These are phyloP conservation scores for Platorchestia sp. DNA, from an alignment of 1,140 invertebrate species.

Conservation along the genomic window DNA sequence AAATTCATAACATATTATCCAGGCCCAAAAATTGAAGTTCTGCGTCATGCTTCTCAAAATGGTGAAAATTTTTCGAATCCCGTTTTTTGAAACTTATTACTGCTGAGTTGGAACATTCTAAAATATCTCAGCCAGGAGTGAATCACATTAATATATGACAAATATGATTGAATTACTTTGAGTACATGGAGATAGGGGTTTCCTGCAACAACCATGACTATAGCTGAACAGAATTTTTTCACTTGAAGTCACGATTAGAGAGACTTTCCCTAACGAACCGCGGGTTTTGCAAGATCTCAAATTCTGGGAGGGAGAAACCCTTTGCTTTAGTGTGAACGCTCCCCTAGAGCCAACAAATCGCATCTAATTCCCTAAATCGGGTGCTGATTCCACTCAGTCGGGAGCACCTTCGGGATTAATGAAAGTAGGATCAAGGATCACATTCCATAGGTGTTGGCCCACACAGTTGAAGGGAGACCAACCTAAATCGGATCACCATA, in stretches of 20 bases:
- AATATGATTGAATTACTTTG: not conserved
- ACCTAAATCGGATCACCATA: slow-evolving; percentile 54
- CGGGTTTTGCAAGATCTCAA: not conserved
- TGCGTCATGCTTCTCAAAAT: too few relatives aligned
- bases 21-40: too few relatives aligned
- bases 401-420: slow-evolving; percentile 35
- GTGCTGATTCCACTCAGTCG: slow-evolving; percentile 15
- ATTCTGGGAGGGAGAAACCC: not conserved
- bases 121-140: not conserved
- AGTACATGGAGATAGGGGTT: not conserved
- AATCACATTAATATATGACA: not conserved
- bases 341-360: slow-evolving; percentile 34
- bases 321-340: not conserved
- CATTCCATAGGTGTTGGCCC: slow-evolving; percentile 44
- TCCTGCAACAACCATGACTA: not conserved
- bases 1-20: too few relatives aligned
- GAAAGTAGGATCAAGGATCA: slow-evolving; percentile 39
- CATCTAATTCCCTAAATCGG: slow-evolving; percentile 30
- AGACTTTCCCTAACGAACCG: not conserved
- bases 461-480: not conserved
- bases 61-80: not conserved
- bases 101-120: not conserved
- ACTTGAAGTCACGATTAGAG: not conserved
- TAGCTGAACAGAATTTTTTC: not conserved
- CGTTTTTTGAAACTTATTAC: not conserved